Evolutionary conservation across 2,797 vertebrate genomes (phyloP), one percentile per base, ranked within the genome.

Genomic region (Trachops cirrhosus): DNA sequence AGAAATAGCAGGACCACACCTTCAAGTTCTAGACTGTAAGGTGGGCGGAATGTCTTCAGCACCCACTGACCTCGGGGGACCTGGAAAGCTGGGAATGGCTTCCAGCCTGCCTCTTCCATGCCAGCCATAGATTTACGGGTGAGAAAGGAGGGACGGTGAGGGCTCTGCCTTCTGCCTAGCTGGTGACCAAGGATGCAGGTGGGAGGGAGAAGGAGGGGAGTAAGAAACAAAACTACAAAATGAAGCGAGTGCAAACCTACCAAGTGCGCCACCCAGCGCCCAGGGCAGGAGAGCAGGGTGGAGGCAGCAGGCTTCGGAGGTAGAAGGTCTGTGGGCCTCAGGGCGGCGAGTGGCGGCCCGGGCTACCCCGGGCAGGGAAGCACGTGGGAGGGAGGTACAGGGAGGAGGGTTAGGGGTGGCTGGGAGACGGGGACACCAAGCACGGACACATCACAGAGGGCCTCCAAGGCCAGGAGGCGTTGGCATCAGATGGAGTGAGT

Each of bases 231-330:
- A 89, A 54, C 29, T 0, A 24, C 52, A 26, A 24, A 16, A 46
- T 0, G 1, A 48, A 37, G 78, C 15, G 29, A 82, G 21, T 6
- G 68, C 48, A 82, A 29, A 68, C 22, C n/a, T 1, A 15, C 1
- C 59, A 8, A 19, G 32, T 3, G 0, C 7, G 0, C 48, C 5
- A n/a, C 2, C 54, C 16, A 67, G 39, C 21, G 1, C 29, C 7
- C 11, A 1, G 39, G 39, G 78, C 29, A 68, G 39, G 9, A 54
- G 26, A 44, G 54, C 18, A 29, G 15, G 54, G 10, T 6, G 48
- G 46, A 41, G 52, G n/a, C 14, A 6, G 46, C 3, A 7, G 85
- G 52, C 34, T 67, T 48, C 1, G 6, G 80, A 29, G 34, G 75
- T n/a, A 48, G 41, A 6, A 7, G 24, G 34, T 9, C 2, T 26